phyloP scores from a whole-genome alignment of 2,113 vertebrate species.

The Dasyprocta punctata region DNA sequence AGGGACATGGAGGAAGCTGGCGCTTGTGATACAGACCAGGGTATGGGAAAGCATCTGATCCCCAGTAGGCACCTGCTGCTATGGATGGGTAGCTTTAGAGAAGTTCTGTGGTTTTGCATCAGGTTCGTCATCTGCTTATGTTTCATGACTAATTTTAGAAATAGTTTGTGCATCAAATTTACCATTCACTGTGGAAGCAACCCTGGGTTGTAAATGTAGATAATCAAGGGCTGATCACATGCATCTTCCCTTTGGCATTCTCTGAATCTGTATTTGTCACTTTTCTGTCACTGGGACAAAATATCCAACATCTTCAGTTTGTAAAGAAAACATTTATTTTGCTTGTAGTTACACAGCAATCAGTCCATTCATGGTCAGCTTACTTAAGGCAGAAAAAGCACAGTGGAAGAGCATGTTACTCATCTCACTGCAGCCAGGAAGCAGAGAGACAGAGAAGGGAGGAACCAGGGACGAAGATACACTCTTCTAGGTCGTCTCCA shows the following conservation, averaged over 20 bases:
- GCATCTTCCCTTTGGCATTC: not conserved
- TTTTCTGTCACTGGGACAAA: not conserved
- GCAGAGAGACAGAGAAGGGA: not conserved
- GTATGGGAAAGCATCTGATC: not conserved
- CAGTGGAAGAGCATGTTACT: not conserved
- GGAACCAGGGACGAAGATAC: not conserved
- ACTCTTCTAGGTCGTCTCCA: not conserved
- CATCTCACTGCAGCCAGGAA: not conserved
- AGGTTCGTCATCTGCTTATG: not conserved
- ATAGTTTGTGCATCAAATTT: not conserved
- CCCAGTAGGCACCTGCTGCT: not conserved
- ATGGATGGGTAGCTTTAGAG: not conserved
- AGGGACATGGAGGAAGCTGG: too few species aligned
- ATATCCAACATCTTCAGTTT: not conserved
- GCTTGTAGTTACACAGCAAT: not conserved
- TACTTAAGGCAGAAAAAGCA: not conserved
- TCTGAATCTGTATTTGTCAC: not conserved
- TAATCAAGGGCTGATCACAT: not conserved
- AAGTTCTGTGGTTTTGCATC: not conserved
- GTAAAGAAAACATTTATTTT: not conserved
- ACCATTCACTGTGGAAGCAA: not conserved
- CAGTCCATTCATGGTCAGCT: not conserved
- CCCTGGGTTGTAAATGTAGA: fast-evolving
- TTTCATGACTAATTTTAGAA: not conserved
- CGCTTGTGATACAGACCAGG: not conserved